A percentile compares a stretch with the other conserved stretches of the same genome.
Conservation (phyloP, 2,797 vertebrate species). For the Girardinus metallicus region DNA sequence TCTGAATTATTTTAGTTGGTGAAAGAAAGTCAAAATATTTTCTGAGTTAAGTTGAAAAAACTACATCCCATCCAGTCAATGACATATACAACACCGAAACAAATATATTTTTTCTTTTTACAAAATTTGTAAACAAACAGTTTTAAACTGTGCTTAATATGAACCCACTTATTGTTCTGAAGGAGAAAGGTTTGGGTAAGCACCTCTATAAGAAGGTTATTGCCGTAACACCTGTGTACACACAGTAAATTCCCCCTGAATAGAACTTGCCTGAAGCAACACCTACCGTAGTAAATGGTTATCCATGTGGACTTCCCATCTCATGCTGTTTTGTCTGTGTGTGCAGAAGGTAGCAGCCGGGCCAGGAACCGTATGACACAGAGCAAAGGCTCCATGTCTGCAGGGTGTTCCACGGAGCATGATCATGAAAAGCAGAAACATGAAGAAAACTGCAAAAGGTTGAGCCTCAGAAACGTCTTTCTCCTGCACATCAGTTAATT, state of each 20-base stretch:
- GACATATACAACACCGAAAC: too few species aligned
- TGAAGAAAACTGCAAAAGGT: conserved; percentile 80
- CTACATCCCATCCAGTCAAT: not conserved
- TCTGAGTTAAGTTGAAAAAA: not conserved
- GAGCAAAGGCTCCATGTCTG: conserved; percentile 81
- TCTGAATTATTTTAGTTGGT: not conserved
- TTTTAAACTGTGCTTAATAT: conserved; percentile 33
- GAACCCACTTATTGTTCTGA: conserved; percentile 40
- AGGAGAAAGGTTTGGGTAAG: conserved; percentile 51
- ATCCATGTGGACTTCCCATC: conserved; percentile 84
- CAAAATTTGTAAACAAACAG: conserved; percentile 23
- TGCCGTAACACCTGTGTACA: conserved; percentile 64
- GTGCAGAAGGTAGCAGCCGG: conserved; percentile 73
- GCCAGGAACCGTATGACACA: conserved; percentile 73
- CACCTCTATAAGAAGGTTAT: conserved; percentile 69
- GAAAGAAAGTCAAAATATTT: not conserved
- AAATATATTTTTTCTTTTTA: not conserved
- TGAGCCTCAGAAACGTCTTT: conserved; percentile 76
- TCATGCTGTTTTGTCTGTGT: conserved; percentile 79
- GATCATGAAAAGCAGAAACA: conserved; percentile 79
- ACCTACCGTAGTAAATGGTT: conserved; percentile 80
- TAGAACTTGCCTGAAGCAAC: conserved; percentile 77
- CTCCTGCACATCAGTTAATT: conserved; percentile 78
- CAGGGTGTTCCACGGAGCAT: conserved; percentile 78
- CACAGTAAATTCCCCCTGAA: conserved; percentile 73